phyloP scores from a whole-genome alignment of 1,140 invertebrate genomes.

The Lepidurus apus region DNA sequence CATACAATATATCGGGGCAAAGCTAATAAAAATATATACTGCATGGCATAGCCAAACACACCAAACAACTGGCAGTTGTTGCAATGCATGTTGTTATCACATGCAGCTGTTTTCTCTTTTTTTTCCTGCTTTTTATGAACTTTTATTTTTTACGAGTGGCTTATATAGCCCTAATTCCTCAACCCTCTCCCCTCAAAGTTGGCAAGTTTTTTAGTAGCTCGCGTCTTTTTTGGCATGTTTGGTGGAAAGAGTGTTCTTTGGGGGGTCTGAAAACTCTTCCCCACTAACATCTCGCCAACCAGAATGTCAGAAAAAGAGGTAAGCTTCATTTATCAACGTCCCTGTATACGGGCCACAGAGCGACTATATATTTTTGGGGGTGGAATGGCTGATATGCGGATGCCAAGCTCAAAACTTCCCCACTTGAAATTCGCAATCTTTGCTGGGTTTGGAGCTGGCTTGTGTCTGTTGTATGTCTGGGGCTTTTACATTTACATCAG shows the following conservation, averaged over 20 bases:
- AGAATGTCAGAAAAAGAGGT: conserved; percentile 19
- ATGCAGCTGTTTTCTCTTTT: neutral
- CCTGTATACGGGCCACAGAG: neutral
- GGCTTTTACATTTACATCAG: conserved; percentile 15
- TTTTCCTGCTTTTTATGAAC: neutral
- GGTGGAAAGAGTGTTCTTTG: neutral
- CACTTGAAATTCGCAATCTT: neutral
- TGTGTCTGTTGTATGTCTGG: neutral
- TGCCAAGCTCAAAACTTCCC: neutral
- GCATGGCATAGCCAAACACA: neutral
- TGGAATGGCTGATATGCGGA: neutral
- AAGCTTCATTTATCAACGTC: conserved; percentile 6
- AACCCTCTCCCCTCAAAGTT: neutral
- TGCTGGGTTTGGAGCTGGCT: neutral
- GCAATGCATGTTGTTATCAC: neutral
- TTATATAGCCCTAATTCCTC: neutral
- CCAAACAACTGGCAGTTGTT: neutral
- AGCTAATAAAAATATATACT: neutral
- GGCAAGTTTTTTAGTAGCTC: neutral
- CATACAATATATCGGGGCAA: neutral
- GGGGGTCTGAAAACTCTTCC: neutral
- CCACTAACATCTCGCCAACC: neutral
- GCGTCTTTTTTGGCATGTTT: neutral
- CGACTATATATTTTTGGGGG: neutral
- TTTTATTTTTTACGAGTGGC: neutral